Evolutionary conservation across 2,113 vertebrate species (phyloP).

Genomic region (Pseudonaja textilis): DNA sequence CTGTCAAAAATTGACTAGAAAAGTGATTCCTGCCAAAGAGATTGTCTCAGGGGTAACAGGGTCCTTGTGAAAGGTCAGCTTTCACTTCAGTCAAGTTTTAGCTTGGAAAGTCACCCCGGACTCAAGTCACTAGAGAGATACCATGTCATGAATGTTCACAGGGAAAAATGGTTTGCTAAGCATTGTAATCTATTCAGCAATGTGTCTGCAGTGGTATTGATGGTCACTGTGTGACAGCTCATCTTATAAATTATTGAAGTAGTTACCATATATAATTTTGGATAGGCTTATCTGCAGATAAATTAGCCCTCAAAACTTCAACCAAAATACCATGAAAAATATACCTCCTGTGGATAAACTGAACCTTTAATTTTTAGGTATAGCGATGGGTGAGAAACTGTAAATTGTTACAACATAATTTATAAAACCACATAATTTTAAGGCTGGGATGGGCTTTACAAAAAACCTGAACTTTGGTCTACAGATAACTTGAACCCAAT

Average conservation of each 20-base stretch:
- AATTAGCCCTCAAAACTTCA: not conserved
- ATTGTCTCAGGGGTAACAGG: not conserved
- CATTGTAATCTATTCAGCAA: not conserved
- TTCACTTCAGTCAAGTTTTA: not conserved
- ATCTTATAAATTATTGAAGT: not conserved
- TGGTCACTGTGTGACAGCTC: not conserved
- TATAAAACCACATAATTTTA: not conserved
- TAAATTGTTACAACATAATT: not conserved
- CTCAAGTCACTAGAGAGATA: not conserved
- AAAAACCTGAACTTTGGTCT: not conserved
- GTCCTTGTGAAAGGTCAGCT: not conserved
- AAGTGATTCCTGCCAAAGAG: not conserved
- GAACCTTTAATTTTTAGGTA: not conserved
- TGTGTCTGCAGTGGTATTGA: not conserved
- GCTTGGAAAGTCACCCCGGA: not conserved
- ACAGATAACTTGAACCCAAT: not conserved
- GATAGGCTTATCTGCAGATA: not conserved
- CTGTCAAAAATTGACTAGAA: not conserved
- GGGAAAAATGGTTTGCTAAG: not conserved
- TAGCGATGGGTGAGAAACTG: not conserved
- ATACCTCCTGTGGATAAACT: not conserved
- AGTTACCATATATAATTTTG: not conserved
- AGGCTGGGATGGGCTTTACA: not conserved
- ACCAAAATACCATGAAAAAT: not conserved
- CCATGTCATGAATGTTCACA: not conserved